These are phyloP conservation scores for Saimiri boliviensis DNA, from an alignment of 2,113 vertebrate species.

Conservation along the genomic window DNA sequence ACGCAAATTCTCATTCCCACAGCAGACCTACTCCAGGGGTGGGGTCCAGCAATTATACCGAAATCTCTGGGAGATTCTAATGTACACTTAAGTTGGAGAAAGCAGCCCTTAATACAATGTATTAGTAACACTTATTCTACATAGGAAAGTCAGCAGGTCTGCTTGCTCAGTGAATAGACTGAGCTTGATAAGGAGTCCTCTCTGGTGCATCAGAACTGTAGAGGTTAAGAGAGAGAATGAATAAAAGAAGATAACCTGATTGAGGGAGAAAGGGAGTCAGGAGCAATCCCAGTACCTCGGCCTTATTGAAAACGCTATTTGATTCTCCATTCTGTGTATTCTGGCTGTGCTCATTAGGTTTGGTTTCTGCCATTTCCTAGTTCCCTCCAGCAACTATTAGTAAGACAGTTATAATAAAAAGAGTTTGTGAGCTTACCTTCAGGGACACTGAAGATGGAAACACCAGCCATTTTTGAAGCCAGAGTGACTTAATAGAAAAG, in stretches of 20 bases:
- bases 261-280: not conserved
- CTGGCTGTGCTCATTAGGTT: not conserved
- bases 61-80: not conserved
- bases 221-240: not conserved
- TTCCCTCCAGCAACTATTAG: not conserved
- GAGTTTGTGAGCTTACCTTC: not conserved
- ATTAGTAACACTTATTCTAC: not conserved
- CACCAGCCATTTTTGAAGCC: not conserved
- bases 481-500: not conserved
- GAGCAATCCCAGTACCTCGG: not conserved
- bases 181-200: not conserved
- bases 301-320: not conserved
- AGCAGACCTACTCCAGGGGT: not conserved
- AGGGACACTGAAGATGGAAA: not conserved
- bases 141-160: not conserved
- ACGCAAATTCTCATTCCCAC: not conserved
- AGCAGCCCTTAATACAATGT: not conserved
- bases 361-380: not conserved
- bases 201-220: not conserved
- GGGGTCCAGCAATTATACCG: not conserved
- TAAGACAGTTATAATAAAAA: not conserved
- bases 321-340: not conserved
- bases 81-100: not conserved
- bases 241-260: not conserved
- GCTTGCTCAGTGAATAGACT: not conserved